phyloP scores from a whole-genome alignment of 2,113 vertebrate genomes.

The Gallinago undulata region DNA sequence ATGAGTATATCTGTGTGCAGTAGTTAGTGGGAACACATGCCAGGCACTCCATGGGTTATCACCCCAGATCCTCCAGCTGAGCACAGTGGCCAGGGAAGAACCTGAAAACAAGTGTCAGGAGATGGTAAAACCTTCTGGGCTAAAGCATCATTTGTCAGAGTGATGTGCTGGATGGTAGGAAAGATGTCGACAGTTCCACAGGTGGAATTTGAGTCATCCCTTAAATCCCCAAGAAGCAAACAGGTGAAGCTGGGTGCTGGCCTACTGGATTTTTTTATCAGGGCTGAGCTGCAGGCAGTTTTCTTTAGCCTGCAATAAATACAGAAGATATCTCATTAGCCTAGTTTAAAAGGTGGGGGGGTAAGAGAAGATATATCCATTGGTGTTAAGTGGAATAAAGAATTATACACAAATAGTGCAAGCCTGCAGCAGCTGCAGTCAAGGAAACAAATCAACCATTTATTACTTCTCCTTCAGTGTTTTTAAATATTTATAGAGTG shows the following conservation, averaged over 20 bases:
- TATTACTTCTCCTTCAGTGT: conserved; percentile 57
- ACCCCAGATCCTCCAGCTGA: neutral
- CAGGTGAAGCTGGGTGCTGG: neutral
- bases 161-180: neutral
- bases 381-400: conserved; percentile 47
- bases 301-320: neutral
- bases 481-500: conserved; percentile 58
- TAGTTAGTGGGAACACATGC: neutral
- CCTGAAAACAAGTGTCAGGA: neutral
- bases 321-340: neutral
- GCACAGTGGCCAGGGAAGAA: neutral
- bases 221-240: neutral
- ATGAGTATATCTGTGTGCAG: neutral
- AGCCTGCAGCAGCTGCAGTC: conserved; percentile 44
- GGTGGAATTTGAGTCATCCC: neutral
- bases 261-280: neutral
- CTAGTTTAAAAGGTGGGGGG: neutral
- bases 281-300: neutral
- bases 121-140: neutral
- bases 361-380: conserved; percentile 1
- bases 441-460: conserved; percentile 60
- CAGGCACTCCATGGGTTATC: neutral
- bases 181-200: neutral
- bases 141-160: neutral
- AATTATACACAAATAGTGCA: neutral